A percentile compares a stretch with the other conserved stretches of the same genome.
phyloP scores from a whole-genome alignment of 1,140 invertebrate species.

The Akabosia matsudoensis region DNA sequence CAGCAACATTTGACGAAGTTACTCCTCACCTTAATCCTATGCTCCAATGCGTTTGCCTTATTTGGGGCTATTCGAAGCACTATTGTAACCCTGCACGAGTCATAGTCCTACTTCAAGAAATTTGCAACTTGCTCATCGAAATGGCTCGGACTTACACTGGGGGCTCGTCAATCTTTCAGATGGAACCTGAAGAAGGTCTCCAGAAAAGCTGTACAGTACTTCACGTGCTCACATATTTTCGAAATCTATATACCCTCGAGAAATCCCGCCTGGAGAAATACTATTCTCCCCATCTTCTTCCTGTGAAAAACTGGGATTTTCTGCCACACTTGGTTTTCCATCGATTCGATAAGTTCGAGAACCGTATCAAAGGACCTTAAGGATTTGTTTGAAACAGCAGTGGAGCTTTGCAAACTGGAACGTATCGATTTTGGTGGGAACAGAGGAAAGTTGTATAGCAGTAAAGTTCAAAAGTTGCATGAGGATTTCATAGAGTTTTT shows the following conservation, averaged over 20 bases:
- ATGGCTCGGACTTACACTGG: slow-evolving; percentile 54
- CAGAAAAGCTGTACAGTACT: slow-evolving; percentile 72
- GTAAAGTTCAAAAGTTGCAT: slow-evolving; percentile 68
- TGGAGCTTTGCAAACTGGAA: slow-evolving; percentile 91
- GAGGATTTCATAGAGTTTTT: slow-evolving; percentile 86
- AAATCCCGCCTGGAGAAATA: slow-evolving; percentile 37
- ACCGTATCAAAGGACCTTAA: slow-evolving; percentile 65
- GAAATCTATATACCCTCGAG: slow-evolving; percentile 47
- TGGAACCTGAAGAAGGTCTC: slow-evolving; percentile 82
- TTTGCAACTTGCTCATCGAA: slow-evolving; percentile 85
- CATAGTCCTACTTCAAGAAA: slow-evolving; percentile 81
- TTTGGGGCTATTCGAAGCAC: slow-evolving; percentile 84
- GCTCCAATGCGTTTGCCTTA: slow-evolving; percentile 79
- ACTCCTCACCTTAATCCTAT: slow-evolving; percentile 69
- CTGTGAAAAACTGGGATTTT: slow-evolving; percentile 70
- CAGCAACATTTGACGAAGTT: slow-evolving; percentile 77
- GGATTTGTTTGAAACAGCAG: slow-evolving; percentile 85
- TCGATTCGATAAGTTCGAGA: slow-evolving; percentile 77
- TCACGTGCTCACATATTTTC: slow-evolving; percentile 62
- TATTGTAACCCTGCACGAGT: slow-evolving; percentile 85
- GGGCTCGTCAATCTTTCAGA: slow-evolving; percentile 74
- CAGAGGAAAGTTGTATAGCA: slow-evolving; percentile 76
- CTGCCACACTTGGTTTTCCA: slow-evolving; percentile 81
- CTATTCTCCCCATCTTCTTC: slow-evolving; percentile 28
- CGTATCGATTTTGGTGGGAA: slow-evolving; percentile 92